These are phyloP conservation scores for Oreochromis niloticus DNA, from an alignment of 2,113 vertebrate species.

Conservation along the genomic window DNA sequence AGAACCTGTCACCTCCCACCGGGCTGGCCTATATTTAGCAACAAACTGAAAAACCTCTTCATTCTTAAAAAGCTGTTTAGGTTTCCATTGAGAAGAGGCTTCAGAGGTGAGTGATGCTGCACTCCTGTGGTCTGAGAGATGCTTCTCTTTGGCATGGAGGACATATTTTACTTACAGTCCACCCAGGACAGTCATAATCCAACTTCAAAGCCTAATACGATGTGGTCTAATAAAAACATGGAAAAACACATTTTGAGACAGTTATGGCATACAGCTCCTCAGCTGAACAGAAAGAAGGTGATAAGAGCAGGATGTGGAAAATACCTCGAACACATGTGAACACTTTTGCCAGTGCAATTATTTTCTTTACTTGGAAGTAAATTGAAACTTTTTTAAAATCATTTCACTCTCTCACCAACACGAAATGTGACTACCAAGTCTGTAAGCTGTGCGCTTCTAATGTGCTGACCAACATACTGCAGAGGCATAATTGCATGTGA, in stretches of 20 bases:
- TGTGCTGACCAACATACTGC: neutral
- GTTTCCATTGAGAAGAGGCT: conserved; percentile 64
- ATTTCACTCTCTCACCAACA: neutral
- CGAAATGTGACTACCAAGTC: neutral
- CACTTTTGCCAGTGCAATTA: neutral
- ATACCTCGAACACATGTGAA: neutral
- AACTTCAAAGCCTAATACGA: neutral
- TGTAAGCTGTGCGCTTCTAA: neutral
- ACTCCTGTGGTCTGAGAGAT: conserved; percentile 30
- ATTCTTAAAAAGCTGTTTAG: conserved; percentile 76
- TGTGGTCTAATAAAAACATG: neutral
- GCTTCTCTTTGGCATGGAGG: conserved; percentile 1
- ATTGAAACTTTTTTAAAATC: neutral
- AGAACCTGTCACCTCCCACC: conserved; percentile 62
- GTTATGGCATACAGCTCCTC: neutral
- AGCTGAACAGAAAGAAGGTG: neutral
- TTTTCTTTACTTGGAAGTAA: neutral
- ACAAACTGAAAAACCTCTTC: conserved; percentile 73
- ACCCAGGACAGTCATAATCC: neutral
- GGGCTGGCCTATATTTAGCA: conserved; percentile 76
- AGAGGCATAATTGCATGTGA: neutral
- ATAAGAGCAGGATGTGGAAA: neutral
- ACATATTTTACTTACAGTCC: neutral
- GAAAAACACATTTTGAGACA: neutral
- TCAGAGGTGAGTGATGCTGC: conserved; percentile 53